phyloP scores from a whole-genome alignment of 2,888 invertebrate species.

The Spisula solida region DNA sequence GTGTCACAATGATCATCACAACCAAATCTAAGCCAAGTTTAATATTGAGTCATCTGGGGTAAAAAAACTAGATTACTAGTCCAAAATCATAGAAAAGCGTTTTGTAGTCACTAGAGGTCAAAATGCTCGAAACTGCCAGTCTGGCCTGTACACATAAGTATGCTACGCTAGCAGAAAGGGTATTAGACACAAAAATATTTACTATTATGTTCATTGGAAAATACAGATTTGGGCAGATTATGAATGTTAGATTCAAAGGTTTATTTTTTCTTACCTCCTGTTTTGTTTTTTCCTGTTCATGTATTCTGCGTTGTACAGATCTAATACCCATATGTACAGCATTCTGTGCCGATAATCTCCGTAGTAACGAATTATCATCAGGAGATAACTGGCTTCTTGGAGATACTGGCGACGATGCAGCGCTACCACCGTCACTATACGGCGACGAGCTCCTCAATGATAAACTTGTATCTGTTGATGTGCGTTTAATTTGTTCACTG shows the following conservation, averaged over 20 bases:
- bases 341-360: constrained; percentile 80
- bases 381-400: constrained; percentile 67
- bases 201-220: too few species aligned
- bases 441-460: constrained; percentile 72
- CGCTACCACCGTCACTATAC: constrained; percentile 62
- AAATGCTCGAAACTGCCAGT: too few species aligned
- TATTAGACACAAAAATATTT: too few species aligned
- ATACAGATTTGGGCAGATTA: too few species aligned
- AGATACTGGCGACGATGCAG: constrained; percentile 46
- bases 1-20: too few species aligned
- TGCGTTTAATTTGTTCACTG: constrained; percentile 75
- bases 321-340: constrained; percentile 85
- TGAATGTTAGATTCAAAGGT: background rate
- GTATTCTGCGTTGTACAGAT: constrained; percentile 83
- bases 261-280: constrained; percentile 79
- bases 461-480: constrained; percentile 81
- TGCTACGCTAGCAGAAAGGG: too few species aligned
- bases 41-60: too few species aligned
- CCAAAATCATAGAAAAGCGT: too few species aligned
- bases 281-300: constrained; percentile 84
- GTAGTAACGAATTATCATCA: constrained; percentile 69
- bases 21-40: too few species aligned
- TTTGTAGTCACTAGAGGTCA: too few species aligned
- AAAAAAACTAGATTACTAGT: too few species aligned
- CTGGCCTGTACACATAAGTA: too few species aligned